Percentiles rank a stretch among this genome's conserved stretches.
These are phyloP conservation scores for Falco biarmicus DNA, from an alignment of 2,797 vertebrate species.

Conservation along the genomic window DNA sequence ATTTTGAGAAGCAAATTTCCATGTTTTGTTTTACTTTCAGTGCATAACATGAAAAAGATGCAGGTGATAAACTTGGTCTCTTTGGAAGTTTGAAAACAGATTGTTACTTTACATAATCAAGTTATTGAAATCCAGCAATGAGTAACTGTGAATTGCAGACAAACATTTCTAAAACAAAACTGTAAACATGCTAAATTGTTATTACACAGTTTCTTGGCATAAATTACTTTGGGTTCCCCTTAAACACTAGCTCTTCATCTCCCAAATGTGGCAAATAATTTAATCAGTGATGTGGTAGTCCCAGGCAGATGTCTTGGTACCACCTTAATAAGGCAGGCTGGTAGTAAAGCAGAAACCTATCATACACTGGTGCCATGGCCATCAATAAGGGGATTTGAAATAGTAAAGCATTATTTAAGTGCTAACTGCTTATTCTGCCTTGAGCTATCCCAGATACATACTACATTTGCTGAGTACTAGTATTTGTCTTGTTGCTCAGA, in stretches of 20 bases:
- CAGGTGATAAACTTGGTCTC: not conserved
- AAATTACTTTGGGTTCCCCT: not conserved
- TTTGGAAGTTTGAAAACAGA: slow-evolving; percentile 26
- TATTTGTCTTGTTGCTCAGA: not conserved
- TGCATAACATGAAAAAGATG: not conserved
- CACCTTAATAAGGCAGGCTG: not conserved
- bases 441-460: not conserved
- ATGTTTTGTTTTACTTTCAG: not conserved
- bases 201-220: not conserved
- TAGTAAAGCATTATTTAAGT: not conserved
- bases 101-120: slow-evolving; percentile 51
- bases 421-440: not conserved
- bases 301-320: not conserved
- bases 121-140: slow-evolving; percentile 13
- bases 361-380: not conserved
- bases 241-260: not conserved
- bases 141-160: not conserved
- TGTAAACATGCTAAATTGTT: not conserved
- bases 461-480: not conserved
- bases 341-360: not conserved
- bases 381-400: not conserved
- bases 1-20: not conserved
- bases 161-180: slow-evolving; percentile 12
- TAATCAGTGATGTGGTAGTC: not conserved
- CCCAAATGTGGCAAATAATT: not conserved